A percentile compares a stretch with the other conserved stretches of the same genome.
phyloP scores from a whole-genome alignment of 2,888 invertebrate species.

The Eristalis intricaria region DNA sequence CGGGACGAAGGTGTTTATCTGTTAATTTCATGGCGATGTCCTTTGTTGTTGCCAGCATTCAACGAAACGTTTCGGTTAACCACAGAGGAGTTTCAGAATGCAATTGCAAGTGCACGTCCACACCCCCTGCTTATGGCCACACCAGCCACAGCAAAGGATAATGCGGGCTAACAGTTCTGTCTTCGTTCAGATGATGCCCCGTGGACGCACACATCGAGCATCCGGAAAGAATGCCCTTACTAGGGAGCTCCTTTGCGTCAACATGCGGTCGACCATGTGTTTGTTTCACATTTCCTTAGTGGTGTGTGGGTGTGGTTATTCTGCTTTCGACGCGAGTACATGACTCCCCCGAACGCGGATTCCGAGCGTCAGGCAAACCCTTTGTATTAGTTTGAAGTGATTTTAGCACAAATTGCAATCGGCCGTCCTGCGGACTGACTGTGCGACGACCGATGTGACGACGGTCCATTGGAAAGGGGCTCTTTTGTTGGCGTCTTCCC shows the following conservation, averaged over 20 bases:
- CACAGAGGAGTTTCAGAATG: slow-evolving; percentile 56
- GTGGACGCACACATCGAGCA: slow-evolving; percentile 21
- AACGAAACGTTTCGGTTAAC: slow-evolving; percentile 65
- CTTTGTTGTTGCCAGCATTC: slow-evolving; percentile 56
- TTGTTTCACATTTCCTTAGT: slow-evolving; percentile 12
- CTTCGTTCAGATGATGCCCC: slow-evolving; percentile 36
- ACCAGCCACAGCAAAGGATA: slow-evolving; percentile 44
- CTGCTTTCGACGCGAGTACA: neutral
- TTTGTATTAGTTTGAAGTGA: slow-evolving; percentile 71
- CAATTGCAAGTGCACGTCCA: neutral
- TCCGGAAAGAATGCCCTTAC: slow-evolving; percentile 5
- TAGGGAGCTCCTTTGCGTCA: neutral
- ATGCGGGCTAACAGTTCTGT: slow-evolving; percentile 44
- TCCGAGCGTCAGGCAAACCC: slow-evolving; percentile 49
- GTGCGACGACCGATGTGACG: neutral
- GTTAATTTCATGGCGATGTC: slow-evolving; percentile 59
- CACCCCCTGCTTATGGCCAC: neutral
- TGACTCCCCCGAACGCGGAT: slow-evolving; percentile 31
- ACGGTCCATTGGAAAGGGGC: slow-evolving; percentile 54
- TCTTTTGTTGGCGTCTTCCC: slow-evolving; percentile 35
- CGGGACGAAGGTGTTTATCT: slow-evolving; percentile 59
- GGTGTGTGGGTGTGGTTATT: neutral
- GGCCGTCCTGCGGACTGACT: slow-evolving; percentile 48
- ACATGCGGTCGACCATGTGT: slow-evolving; percentile 36
- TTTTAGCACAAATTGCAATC: slow-evolving; percentile 69